A percentile compares a stretch with the other conserved stretches of the same genome.
Evolutionary conservation across 2,113 vertebrate genomes (phyloP).

Genomic region (Cnemophilus loriae): DNA sequence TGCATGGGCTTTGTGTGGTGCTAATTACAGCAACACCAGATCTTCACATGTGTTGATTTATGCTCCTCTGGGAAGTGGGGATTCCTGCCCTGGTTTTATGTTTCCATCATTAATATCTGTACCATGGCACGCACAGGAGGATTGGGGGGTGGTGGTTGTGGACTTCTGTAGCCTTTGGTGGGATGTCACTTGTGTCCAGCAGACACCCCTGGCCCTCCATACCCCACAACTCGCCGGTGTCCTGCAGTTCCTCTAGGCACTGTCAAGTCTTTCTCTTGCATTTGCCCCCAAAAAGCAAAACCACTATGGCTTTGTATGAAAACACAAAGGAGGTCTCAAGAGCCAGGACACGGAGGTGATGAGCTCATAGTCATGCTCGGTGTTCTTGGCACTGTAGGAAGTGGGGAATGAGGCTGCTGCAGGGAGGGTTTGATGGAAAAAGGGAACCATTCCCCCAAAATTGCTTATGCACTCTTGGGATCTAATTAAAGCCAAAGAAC

Average conservation of each 20-base stretch:
- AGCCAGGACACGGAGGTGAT: not conserved
- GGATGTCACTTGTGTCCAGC: not conserved
- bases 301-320: not conserved
- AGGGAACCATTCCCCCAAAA: not conserved
- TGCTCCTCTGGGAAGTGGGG: not conserved
- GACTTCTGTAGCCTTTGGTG: not conserved
- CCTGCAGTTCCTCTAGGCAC: not conserved
- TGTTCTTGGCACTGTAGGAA: not conserved
- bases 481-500: not conserved
- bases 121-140: accelerated
- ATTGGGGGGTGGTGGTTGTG: accelerated
- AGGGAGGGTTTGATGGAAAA: not conserved
- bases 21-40: conserved; percentile 14
- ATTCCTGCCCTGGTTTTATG: not conserved
- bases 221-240: accelerated
- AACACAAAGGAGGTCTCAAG: not conserved
- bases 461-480: not conserved
- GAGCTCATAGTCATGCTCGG: accelerated
- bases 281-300: not conserved
- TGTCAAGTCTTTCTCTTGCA: not conserved
- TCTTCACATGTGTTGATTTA: not conserved
- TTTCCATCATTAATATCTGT: not conserved
- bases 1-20: not conserved
- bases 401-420: not conserved
- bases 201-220: not conserved